Evolutionary conservation across 2,888 invertebrate genomes (phyloP).

Genomic region (Zygaena filipendulae): DNA sequence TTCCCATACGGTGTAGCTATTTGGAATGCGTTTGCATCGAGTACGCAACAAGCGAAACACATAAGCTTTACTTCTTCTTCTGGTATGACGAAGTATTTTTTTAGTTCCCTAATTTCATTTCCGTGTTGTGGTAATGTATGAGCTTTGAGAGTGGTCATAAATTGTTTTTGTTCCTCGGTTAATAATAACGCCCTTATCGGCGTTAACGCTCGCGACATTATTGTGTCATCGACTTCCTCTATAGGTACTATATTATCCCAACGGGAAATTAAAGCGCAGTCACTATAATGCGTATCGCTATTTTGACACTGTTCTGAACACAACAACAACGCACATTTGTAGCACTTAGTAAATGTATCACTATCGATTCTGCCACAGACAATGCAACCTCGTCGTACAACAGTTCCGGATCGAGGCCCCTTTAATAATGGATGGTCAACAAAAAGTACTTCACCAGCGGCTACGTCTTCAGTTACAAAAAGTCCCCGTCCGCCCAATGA

Average conservation of each 20-base stretch:
- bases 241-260: slow-evolving; percentile 64
- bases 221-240: slow-evolving; percentile 39
- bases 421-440: slow-evolving; percentile 75
- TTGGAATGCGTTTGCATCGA: slow-evolving; percentile 78
- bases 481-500: slow-evolving; percentile 76
- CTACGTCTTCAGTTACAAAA: slow-evolving; percentile 74
- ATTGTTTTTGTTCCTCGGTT: slow-evolving; percentile 51
- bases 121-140: slow-evolving; percentile 66
- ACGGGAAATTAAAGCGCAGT: slow-evolving; percentile 72
- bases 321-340: slow-evolving; percentile 75
- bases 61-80: slow-evolving; percentile 68
- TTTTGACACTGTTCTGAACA: slow-evolving; percentile 75
- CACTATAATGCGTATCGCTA: slow-evolving; percentile 65
- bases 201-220: slow-evolving; percentile 42
- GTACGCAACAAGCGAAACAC: slow-evolving; percentile 66
- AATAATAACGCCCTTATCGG: slow-evolving; percentile 47
- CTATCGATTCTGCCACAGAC: slow-evolving; percentile 68
- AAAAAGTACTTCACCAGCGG: slow-evolving; percentile 75
- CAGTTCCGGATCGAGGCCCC: slow-evolving; percentile 72
- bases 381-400: slow-evolving; percentile 71
- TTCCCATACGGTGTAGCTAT: slow-evolving; percentile 53
- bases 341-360: slow-evolving; percentile 60
- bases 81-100: slow-evolving; percentile 54
- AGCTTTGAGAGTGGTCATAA: slow-evolving; percentile 62
- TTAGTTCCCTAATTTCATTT: slow-evolving; percentile 66